These are phyloP conservation scores for Sebastes nivosus DNA, from an alignment of 2,797 vertebrate species.

Conservation along the genomic window DNA sequence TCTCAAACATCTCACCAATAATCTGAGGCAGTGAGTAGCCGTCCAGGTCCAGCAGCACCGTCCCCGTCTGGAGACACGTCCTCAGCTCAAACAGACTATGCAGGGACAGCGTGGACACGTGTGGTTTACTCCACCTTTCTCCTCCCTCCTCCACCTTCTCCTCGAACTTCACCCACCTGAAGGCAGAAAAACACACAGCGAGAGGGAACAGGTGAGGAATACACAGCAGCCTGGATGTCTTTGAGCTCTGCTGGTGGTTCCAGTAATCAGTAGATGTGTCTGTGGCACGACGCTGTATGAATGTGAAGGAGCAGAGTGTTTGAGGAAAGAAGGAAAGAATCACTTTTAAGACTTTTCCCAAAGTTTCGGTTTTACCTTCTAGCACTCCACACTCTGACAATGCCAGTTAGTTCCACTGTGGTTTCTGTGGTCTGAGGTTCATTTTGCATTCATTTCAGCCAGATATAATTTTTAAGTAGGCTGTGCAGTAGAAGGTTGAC, in stretches of 20 bases:
- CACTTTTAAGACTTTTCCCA: not conserved
- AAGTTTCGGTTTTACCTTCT: not conserved
- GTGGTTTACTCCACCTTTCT: slow-evolving; percentile 97
- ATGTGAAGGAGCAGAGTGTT: not conserved
- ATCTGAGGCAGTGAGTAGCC: slow-evolving; percentile 93
- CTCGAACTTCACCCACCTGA: slow-evolving; percentile 98
- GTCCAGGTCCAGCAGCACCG: slow-evolving; percentile 92
- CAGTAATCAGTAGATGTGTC: too few relatives aligned
- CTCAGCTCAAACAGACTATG: slow-evolving; percentile 97
- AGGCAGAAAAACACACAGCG: slow-evolving; percentile 16
- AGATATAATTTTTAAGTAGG: not conserved
- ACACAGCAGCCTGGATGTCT: not conserved
- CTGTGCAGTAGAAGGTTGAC: not conserved
- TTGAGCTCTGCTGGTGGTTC: not conserved
- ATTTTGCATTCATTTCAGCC: not conserved
- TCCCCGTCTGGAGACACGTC: slow-evolving; percentile 93
- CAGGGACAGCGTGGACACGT: slow-evolving; percentile 94
- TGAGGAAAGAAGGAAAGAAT: not conserved
- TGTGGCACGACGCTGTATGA: not conserved
- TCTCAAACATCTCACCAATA: slow-evolving; percentile 84
- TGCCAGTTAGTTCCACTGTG: not conserved
- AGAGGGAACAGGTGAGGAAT: not conserved
- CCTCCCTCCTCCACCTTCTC: slow-evolving; percentile 98
- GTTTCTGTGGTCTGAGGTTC: not conserved
- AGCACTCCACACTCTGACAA: not conserved